Evolutionary conservation across 2,797 vertebrate genomes (phyloP), one percentile per base, ranked within the genome.

Genomic region (Siniperca obscura): DNA sequence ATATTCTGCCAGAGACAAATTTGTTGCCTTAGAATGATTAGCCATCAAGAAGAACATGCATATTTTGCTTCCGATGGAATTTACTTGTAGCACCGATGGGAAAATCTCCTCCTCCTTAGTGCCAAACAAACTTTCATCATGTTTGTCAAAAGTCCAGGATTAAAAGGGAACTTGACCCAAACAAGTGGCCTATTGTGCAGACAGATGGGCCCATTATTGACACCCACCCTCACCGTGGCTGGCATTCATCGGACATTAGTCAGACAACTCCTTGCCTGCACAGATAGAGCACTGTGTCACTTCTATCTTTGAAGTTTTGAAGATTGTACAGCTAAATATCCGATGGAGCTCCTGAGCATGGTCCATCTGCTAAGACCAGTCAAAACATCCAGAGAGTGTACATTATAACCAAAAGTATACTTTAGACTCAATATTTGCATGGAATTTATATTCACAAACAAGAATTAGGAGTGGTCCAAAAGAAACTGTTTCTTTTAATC

Each of bases 231-330:
- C 53, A 87, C 81, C 62, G 70, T 48, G 76, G 78, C 12, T 17
- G 57, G 76, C 90, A 92, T 94, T 93, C 90, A 90, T 89, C 76
- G 4, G 75, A 89, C 87, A 86, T 92, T 91, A 91, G 86, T 90
- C 93, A 90, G 87, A 88, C 76, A 71, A 21, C 82, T 81, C 81
- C 72, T 74, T 73, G 76, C 60, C 73, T 70, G 77, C 81, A 91
- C 90, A 92, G 86, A 90, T 74, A 61, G 52, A 84, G 73, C 78
- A 62, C 89, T 90, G 90, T 91, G 55, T 69, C 80, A 65, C 52
- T 69, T 36, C 62, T 52, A 59, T 89, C 70, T 89, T 87, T 89
- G 79, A 91, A 71, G 78, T 68, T 83, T 44, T 44, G 46, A 62
- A 68, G 36, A 69, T 81, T 27, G 16, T 53, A 46, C n/a, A 53